Base-by-base conservation (phyloP, 2,888 invertebrate species). In the Eutolmus rufibarbis region DNA sequence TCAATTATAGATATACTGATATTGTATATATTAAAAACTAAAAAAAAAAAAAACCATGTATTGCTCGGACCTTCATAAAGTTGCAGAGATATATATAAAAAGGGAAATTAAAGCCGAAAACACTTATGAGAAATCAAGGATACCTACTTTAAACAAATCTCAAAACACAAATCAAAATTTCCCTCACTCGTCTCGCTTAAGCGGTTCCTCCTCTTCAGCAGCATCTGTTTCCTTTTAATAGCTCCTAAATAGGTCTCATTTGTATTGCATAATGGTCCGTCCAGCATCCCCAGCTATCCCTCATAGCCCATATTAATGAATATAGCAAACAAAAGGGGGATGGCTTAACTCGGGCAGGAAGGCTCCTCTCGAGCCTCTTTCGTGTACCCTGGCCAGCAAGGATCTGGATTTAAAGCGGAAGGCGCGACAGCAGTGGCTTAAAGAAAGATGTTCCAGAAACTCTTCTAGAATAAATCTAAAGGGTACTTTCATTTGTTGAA, bases 221-320 rank as follows among this genome's bases (percentile, higher is more conserved):
- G 34, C 81, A 81, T 81, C 81, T 81, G 81, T 81, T 81, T 81
- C 81, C 51, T 28, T 81, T 51, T 81, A 81, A 81, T 81, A 56
- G 81, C 81, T 56, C 34, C 56, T 56, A 46, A 81, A 81, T 56
- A 81, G 81, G 51, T 56, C 81, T 81, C 81, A 81, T 81, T 81
- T 81, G 81, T 81, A 81, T 81, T 81, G 81, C 56, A 81, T 81
- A 81, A 51, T 51, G 23, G 81, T 81, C 81, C 78, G 43, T 78
- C 23, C 37, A n/a, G 78, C 14, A 66, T 66, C 66, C 66, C 66
- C 66, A 28, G 66, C 66, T 28, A 66, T 66, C 40, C 76, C 76
- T 34, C 76, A 34, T 40, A 76, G 34, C 76, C 76, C 76, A 76
- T 76, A 76, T 76, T 76, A 76, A 76, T 76, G 76, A 76, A 76